Percentiles rank a stretch among this genome's conserved stretches.
phyloP scores from a whole-genome alignment of 1,140 invertebrate genomes.

The Pseudachorutes palmiensis region DNA sequence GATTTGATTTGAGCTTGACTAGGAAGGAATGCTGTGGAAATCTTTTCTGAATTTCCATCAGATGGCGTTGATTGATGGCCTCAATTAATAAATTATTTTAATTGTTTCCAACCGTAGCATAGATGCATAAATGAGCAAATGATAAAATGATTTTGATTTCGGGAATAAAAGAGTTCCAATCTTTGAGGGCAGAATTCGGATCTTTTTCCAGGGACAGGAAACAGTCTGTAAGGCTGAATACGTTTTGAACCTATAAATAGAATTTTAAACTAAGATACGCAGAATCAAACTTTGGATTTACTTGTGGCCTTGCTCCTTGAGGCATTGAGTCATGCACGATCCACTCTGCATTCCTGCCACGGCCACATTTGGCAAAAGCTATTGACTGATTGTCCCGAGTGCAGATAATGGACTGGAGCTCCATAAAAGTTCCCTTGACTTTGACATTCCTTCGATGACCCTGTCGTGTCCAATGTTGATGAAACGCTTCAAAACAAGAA shows the following conservation, averaged over 20 bases:
- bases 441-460: not conserved
- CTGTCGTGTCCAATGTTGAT: not conserved
- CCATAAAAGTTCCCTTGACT: constrained; percentile 5
- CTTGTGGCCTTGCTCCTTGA: not conserved
- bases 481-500: constrained; percentile 7
- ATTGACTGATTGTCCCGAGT: constrained; percentile 3
- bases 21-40: too few species aligned
- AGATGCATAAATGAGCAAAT: constrained; percentile 8
- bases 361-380: constrained; percentile 13
- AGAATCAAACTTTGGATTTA: not conserved
- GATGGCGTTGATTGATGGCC: too few species aligned
- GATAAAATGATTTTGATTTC: constrained; percentile 7
- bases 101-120: too few species aligned
- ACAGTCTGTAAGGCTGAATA: constrained; percentile 2
- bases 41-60: too few species aligned
- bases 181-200: not conserved
- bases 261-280: not conserved
- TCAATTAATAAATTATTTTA: too few species aligned
- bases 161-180: constrained; percentile 11
- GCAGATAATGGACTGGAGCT: constrained; percentile 7
- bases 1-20: too few species aligned
- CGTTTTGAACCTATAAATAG: not conserved
- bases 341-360: not conserved
- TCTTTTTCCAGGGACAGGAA: constrained; percentile 10
- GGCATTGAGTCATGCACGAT: not conserved